Evolutionary conservation across 2,797 vertebrate species (phyloP), one percentile per base, ranked within the genome.

Genomic region (Echiichthys vipera): DNA sequence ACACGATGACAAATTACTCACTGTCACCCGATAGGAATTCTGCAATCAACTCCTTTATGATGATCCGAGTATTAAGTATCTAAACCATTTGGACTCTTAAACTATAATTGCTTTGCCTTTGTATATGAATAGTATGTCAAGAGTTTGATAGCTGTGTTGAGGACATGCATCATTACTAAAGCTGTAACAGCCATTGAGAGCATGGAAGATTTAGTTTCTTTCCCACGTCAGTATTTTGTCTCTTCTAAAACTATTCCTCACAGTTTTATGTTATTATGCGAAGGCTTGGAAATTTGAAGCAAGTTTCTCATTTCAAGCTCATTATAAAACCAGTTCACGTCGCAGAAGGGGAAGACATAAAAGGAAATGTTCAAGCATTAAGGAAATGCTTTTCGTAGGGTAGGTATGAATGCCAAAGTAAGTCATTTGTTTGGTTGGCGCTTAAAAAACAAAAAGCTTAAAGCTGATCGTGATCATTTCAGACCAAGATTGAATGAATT

Each of bases 341-440:
- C 32, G 69, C 74, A 78, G 77, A 83, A 61, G 83, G 71, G 84
- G 86, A 87, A 84, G 83, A 89, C 84, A 84, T 82, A 76, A 82
- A 74, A 85, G 84, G 79, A 89, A 90, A 91, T 85, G 86, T 87
- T 89, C 81, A 80, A 89, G 88, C 89, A 89, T 88, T 80, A 87
- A 76, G 87, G 78, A 90, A 87, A 91, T 88, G 85, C 81, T 87
- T 88, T 80, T 89, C 61, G 83, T 85, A 85, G 69, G 55, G 84
- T 59, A 84, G 85, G 80, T 89, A 81, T 76, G 84, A 86, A 91
- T 77, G 78, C 81, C 82, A 77, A 85, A 84, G 80, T 72, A 76
- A 85, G 86, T 85, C 79, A 81, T 90, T 90, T 82, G 87, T 93
- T 93, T 93, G 91, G 92, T 92, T 92, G 90, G 89, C 14, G 86